Conservation (phyloP, 1,140 invertebrate species). For the Littorina saxatilis region DNA sequence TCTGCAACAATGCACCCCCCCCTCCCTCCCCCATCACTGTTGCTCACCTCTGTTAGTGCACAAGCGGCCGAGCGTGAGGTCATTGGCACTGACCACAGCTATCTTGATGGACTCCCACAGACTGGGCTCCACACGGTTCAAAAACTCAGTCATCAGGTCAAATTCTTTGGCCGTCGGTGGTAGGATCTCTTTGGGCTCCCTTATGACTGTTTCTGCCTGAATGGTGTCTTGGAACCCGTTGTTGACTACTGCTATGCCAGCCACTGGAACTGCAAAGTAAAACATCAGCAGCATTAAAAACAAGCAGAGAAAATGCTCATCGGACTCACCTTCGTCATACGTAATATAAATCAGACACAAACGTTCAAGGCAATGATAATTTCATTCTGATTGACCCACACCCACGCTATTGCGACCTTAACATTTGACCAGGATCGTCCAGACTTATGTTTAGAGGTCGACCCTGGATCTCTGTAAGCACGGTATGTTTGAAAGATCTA, state of each 20-base stretch:
- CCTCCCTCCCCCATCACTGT: no score
- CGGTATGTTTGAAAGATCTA: no score
- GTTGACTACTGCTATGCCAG: neutral
- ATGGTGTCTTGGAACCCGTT: constrained; percentile 5
- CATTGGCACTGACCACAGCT: neutral
- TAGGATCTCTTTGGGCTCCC: neutral
- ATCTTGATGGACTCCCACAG: constrained; percentile 5
- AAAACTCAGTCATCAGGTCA: constrained; percentile 29
- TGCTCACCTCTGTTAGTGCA: constrained; percentile 14
- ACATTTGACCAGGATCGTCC: no score
- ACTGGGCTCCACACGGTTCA: constrained; percentile 26
- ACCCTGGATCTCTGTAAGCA: no score
- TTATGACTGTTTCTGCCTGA: neutral
- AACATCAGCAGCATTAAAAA: neutral
- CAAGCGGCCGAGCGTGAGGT: neutral
- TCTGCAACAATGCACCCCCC: no score
- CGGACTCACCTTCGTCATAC: no score
- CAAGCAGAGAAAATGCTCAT: no score
- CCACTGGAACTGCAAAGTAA: neutral
- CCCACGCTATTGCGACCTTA: no score
- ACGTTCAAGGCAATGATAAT: no score
- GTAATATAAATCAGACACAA: no score
- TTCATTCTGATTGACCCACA: no score
- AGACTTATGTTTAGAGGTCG: no score
- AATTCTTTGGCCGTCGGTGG: neutral